Percentiles rank a stretch among this genome's conserved stretches.
Evolutionary conservation across 2,888 invertebrate genomes (phyloP).

Genomic region (Acanthosepion pharaonis): DNA sequence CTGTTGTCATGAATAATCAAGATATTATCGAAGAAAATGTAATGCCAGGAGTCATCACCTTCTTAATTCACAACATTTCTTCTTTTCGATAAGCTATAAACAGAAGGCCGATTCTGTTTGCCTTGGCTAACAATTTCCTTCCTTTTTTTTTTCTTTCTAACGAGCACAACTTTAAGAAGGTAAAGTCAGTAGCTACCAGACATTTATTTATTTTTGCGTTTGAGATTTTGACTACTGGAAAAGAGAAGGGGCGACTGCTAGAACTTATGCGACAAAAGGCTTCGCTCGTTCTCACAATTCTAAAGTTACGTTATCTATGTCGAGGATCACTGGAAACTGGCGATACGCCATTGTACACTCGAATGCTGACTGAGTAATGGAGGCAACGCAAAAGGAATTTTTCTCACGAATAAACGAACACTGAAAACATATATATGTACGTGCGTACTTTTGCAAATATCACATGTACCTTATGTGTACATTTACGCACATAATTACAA

Average conservation of each 20-base stretch:
- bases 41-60: too few species aligned
- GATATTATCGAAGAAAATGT: too few species aligned
- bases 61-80: not conserved
- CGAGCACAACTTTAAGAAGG: too few species aligned
- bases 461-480: too few species aligned
- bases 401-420: not conserved
- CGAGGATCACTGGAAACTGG: not conserved
- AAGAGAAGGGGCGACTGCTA: not conserved
- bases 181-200: too few species aligned
- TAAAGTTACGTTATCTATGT: not conserved
- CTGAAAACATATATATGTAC: not conserved
- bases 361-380: not conserved
- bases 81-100: not conserved
- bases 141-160: too few species aligned
- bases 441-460: too few species aligned
- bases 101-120: not conserved
- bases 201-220: too few species aligned
- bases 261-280: slow-evolving; percentile 20
- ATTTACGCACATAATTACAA: too few species aligned
- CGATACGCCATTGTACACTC: not conserved
- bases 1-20: too few species aligned
- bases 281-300: not conserved
- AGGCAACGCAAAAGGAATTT: not conserved
- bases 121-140: too few species aligned
- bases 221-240: not conserved